Percentiles rank a stretch among this genome's conserved stretches.
Conservation (phyloP, 2,888 invertebrate species). For the Trissolcus brochymenae region DNA sequence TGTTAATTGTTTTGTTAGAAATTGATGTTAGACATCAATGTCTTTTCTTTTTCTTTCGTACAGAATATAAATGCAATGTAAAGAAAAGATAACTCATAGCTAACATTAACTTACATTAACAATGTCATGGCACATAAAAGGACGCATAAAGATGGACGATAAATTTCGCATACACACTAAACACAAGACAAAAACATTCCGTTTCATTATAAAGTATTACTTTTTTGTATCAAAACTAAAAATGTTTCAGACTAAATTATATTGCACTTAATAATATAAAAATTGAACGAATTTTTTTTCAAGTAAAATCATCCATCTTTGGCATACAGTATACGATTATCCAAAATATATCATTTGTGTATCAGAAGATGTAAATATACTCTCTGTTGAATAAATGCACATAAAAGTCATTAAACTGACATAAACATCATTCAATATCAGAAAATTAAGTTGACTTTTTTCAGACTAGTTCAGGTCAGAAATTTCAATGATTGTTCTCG, state of each 20-base stretch:
- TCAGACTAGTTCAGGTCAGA: background rate
- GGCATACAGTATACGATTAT: conserved; percentile 28
- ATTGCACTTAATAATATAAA: conserved; percentile 5
- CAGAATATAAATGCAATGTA: conserved; percentile 17
- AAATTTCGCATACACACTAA: background rate
- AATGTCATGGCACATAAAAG: conserved; percentile 26
- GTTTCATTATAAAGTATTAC: background rate
- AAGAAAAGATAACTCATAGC: conserved; percentile 1
- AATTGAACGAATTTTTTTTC: conserved; percentile 5
- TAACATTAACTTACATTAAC: conserved; percentile 9
- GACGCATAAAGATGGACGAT: conserved; percentile 35
- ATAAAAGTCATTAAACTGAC: conserved; percentile 7
- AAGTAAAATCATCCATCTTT: conserved; percentile 38
- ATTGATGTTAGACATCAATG: conserved; percentile 33
- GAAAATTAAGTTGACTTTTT: background rate
- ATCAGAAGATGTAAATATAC: conserved; percentile 26
- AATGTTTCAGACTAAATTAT: background rate
- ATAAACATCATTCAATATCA: background rate
- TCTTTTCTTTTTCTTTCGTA: conserved; percentile 8
- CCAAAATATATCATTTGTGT: conserved; percentile 42
- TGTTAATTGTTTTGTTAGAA: no score
- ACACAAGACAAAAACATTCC: background rate
- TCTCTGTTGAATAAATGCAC: conserved; percentile 37
- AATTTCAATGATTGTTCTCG: background rate
- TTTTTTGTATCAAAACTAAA: background rate